Percentiles rank a stretch among this genome's conserved stretches.
Evolutionary conservation across 1,140 invertebrate species (phyloP).

Genomic region (Trichogramma pretiosum): DNA sequence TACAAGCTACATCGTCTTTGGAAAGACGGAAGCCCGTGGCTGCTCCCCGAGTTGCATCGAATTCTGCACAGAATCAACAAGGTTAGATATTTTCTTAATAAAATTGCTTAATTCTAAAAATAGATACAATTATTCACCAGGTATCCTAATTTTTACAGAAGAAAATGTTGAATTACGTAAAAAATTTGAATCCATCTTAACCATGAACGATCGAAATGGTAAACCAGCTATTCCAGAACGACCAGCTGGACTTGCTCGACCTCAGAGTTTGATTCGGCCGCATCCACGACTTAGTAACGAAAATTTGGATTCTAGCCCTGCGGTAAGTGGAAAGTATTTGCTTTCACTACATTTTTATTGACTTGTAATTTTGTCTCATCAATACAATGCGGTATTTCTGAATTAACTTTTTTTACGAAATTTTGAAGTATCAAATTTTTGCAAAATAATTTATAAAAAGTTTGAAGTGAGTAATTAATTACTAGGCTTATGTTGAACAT

Average conservation of each 20-base stretch:
- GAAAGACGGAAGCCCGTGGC: conserved; percentile 44
- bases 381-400: no score
- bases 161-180: conserved; percentile 37
- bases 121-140: no score
- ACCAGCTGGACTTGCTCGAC: conserved; percentile 54
- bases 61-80: conserved; percentile 20
- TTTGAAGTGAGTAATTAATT: no score
- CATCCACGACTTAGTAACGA: conserved; percentile 37
- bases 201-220: conserved; percentile 31
- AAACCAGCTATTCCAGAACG: conserved; percentile 66
- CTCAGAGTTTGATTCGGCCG: conserved; percentile 47
- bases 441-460: no score
- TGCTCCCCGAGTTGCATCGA: conserved; percentile 49
- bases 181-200: conserved; percentile 30
- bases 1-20: conserved; percentile 29
- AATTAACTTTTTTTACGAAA: no score
- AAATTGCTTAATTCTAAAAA: no score
- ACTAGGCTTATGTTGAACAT: no score
- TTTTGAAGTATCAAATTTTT: no score
- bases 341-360: no score
- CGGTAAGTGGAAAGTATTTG: conserved; percentile 37
- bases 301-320: conserved; percentile 35
- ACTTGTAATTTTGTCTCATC: no score
- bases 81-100: conserved; percentile 1
- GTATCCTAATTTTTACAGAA: conserved; percentile 30